Base-by-base conservation (phyloP, 2,888 invertebrate species). In the Hirtodrosophila duncani region DNA sequence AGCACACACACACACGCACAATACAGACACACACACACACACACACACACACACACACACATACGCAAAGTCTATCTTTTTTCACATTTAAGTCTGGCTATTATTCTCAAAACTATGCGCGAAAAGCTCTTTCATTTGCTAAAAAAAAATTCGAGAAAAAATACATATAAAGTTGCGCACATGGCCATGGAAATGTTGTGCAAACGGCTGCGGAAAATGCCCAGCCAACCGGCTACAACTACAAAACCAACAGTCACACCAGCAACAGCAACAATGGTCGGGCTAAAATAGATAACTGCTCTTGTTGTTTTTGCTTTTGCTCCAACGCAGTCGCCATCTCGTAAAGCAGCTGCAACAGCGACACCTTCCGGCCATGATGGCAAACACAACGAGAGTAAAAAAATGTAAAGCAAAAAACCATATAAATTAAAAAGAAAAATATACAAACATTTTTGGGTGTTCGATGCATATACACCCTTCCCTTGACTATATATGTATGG, bases 71-170 rank as follows among this genome's bases (percentile, higher is more conserved):
- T 13, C 29, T 27, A 9, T 20, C 20, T 14, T 38, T 11, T 13
- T 56, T 14, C 14, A 9, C 21, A 13, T 27, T n/a, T 14, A 11
- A 13, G 10, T 50, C 41, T 53, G 42, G 65, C 63, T 63, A 75
- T 79, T 79, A 79, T 72, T 72, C 68, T 59, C 64, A 78, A 71
- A 78, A 78, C 78, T 71, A 68, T 59, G 67, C 71, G 78, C 74
- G 64, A 74, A 78, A 78, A 80, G 74, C 62, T 70, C 77, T 77
- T 79, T 62, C 77, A 80, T 74, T 80, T 77, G n/a, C n/a, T n/a
- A n/a, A n/a, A n/a, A n/a, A n/a, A n/a, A 59, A 77, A 79, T 61
- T 79, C 49, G 56, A 45, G 38, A 34, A 31, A 48, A 36, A 31
- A 55, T 49, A 27, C 57, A 49, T n/a, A 33, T 18, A 34, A 42